These are phyloP conservation scores for Hydrolagus affinis DNA, from an alignment of 2,113 vertebrate genomes.

Conservation along the genomic window DNA sequence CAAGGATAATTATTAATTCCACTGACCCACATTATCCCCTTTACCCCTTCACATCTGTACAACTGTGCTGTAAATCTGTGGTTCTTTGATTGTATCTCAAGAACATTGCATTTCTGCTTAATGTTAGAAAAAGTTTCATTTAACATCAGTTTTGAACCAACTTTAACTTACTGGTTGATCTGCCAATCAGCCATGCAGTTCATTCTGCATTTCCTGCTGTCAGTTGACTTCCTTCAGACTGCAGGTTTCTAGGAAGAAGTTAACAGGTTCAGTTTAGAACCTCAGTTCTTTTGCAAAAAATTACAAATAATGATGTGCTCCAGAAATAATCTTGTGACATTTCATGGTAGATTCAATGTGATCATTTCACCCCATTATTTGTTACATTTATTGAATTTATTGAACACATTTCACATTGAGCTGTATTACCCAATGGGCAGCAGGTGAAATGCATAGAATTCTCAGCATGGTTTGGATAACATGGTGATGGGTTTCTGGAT, in stretches of 20 bases:
- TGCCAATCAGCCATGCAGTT: neutral
- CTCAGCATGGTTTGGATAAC: no score
- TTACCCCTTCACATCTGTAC: no score
- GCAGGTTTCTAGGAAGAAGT: no score
- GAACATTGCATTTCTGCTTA: neutral
- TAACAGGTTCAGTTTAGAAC: neutral
- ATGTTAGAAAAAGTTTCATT: neutral
- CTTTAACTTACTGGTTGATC: neutral
- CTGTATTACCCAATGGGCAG: no score
- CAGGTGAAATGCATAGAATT: no score
- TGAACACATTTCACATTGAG: no score
- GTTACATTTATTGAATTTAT: neutral
- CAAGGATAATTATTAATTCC: no score
- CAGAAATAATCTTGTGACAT: neutral
- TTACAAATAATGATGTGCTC: neutral
- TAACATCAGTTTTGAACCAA: neutral
- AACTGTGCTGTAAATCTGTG: neutral
- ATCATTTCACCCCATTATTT: neutral
- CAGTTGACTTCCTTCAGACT: neutral
- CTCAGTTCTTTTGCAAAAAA: neutral
- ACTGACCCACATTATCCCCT: no score
- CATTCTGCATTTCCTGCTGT: neutral
- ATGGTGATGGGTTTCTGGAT: no score
- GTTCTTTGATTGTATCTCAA: neutral
- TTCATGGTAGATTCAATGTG: neutral